Conservation (phyloP, 1,140 invertebrate species). For the Aphaenogaster floridana region DNA sequence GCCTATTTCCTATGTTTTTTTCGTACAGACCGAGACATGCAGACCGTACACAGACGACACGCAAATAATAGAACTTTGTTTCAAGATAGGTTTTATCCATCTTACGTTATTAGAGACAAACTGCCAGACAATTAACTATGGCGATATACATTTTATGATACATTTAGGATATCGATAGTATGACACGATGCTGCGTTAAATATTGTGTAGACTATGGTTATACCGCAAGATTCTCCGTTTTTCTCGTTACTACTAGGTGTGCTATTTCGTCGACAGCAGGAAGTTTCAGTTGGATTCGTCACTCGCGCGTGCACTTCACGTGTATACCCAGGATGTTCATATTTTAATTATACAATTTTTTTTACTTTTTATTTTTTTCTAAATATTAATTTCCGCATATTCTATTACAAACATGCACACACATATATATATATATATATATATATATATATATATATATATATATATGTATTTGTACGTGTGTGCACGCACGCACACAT, state of each 20-base stretch:
- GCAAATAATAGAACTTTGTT: conserved; percentile 49
- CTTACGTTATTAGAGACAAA: conserved; percentile 33
- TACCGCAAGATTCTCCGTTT: conserved; percentile 34
- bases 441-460: conserved; percentile 65
- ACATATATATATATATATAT: conserved; percentile 66
- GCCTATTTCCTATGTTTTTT: conserved; percentile 33
- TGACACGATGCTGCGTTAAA: conserved; percentile 53
- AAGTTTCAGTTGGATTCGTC: conserved; percentile 61
- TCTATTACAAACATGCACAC: conserved; percentile 46
- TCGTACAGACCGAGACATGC: conserved; percentile 49
- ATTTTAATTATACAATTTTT: conserved; percentile 83
- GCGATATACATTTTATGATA: conserved; percentile 53
- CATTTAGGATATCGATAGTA: conserved; percentile 49
- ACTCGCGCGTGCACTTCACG: conserved; percentile 75
- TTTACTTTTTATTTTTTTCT: conserved; percentile 78
- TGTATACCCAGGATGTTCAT: conserved; percentile 82
- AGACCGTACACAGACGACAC: conserved; percentile 56
- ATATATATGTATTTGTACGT: conserved; percentile 35
- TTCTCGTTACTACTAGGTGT: conserved; percentile 33
- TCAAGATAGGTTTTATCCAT: conserved; percentile 33
- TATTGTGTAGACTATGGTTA: conserved; percentile 42
- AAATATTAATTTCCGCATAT: conserved; percentile 73
- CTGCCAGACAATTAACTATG: conserved; percentile 27
- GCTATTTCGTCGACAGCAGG: conserved; percentile 55
- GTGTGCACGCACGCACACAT: conserved; percentile 22